phyloP scores from a whole-genome alignment of 2,113 vertebrate species.

The Chlamydotis undulata region DNA sequence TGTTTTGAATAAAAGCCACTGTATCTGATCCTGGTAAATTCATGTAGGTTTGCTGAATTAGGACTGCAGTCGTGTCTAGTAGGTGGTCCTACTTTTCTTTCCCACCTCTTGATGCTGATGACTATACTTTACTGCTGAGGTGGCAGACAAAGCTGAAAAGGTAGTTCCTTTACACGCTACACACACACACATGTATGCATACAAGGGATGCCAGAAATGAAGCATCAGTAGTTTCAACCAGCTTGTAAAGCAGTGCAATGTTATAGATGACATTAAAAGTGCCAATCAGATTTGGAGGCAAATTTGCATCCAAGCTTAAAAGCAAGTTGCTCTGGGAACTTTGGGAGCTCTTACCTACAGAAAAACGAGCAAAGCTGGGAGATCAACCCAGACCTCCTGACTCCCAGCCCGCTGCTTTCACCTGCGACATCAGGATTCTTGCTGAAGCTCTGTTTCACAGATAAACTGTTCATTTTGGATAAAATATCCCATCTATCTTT shows the following conservation, averaged over 20 bases:
- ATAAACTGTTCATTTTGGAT: not conserved
- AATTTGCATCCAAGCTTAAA: not conserved
- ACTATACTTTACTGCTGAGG: not conserved
- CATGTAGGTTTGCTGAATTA: fast-evolving
- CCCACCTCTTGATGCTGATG: not conserved
- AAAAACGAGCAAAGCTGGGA: not conserved
- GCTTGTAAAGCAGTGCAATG: not conserved
- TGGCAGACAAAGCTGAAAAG: not conserved
- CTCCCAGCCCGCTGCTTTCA: not conserved
- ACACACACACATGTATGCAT: fast-evolving
- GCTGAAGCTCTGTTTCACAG: not conserved
- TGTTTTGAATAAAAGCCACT: not conserved
- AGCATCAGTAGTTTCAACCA: not conserved
- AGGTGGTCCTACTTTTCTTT: not conserved
- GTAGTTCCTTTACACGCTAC: not conserved
- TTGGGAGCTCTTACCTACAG: not conserved
- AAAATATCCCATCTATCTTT: not conserved
- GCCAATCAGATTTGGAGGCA: not conserved
- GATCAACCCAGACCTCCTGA: not conserved
- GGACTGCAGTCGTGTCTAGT: not conserved
- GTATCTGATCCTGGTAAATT: not conserved
- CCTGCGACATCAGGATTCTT: fast-evolving
- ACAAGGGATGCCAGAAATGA: not conserved
- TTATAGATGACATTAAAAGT: not conserved
- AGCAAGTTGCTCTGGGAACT: not conserved